Evolutionary conservation across 2,888 invertebrate genomes (phyloP), one percentile per base, ranked within the genome.

Genomic region (Campoletis raptor): DNA sequence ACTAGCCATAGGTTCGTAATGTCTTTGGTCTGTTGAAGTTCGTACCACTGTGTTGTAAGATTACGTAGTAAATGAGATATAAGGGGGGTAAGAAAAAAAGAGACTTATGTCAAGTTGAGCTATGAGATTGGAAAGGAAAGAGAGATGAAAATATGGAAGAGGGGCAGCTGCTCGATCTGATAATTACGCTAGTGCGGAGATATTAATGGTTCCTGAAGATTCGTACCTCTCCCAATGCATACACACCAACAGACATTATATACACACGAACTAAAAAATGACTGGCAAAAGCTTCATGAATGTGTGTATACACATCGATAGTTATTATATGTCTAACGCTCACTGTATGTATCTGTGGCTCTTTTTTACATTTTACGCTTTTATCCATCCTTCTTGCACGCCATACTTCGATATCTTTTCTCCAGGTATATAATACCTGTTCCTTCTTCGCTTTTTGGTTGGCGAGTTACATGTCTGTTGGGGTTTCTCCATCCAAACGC

Each of bases 181-280:
- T 93, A 93, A 93, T 93, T 93, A 92, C 92, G 90, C 92, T 90
- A 89, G 91, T 30, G 30, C 88, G 89, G 30, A 92, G 91, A 92
- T 87, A 88, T 88, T 92, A 93, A 93, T 93, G 92, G 92, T 90
- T 88, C 90, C 89, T 30, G 66, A 90, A 92, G 90, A 92, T 91
- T 92, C 80, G 85, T 78, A 87, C 83, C 61, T 24, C 30, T 45
- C 36, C 24, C n/a, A 40, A 52, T 67, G 48, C 54, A 30, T 82
- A 85, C 84, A 83, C 88, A 87, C 86, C 15, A 73, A 42, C 70
- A n/a, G 81, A 87, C 81, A 84, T 30, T 30, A 30, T 88, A 86
- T 84, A 80, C 90, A 89, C 85, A 78, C 81, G 82, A 72, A 86
- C 84, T 85, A 86, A 81, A 64, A 72, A 81, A 81, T 66, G n/a